Evolutionary conservation across 2,797 vertebrate genomes (phyloP), one percentile per base, ranked within the genome.

Genomic region (Melanotaenia pygmaea): DNA sequence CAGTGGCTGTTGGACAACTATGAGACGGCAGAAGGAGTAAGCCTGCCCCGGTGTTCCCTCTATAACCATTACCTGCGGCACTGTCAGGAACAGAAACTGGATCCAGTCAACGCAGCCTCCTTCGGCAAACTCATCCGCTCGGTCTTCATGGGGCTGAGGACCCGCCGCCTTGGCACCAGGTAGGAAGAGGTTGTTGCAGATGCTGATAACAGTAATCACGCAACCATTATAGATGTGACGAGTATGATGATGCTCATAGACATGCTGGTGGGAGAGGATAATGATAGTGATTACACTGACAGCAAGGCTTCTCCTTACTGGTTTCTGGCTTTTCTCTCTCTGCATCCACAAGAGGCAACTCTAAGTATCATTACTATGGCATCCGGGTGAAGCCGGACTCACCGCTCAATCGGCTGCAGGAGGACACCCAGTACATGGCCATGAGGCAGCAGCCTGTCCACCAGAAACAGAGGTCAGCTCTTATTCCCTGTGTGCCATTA

Each of bases 1-100:
- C 97, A 98, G 93, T 99, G 98, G 98, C 94, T 99, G 86, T 84
- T 99, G 92, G 97, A 99, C 81, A 99, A 99, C 88, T 99, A 99
- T 0, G 98, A 99, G 91, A 98, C 97, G 0, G 97, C 98, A 0
- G 98, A 99, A 68, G 98, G 98, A 0, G 98, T 99, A 58, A 99
- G 98, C 85, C 94, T 99, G 28, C 96, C 98, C 40, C 88, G 98
- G 9, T 97, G 97, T 87, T 98, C 98, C 1, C 95, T 99, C 5
- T 99, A 99, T 84, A 97, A 96, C 94, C 98, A 99, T 83, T 99
- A 99, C 93, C 90, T 99, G 61, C 87, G 96, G 50, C 98, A 99
- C 95, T 99, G 98, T 89, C 97, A 99, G 89, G 98, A 99, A 59
- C 97, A 99, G 94, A 98, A 98, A 73, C 94, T 99, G 86, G 98